A percentile compares a stretch with the other conserved stretches of the same genome.
These are phyloP conservation scores for Poeciliopsis prolifica DNA, from an alignment of 2,113 vertebrate genomes.

Conservation along the genomic window DNA sequence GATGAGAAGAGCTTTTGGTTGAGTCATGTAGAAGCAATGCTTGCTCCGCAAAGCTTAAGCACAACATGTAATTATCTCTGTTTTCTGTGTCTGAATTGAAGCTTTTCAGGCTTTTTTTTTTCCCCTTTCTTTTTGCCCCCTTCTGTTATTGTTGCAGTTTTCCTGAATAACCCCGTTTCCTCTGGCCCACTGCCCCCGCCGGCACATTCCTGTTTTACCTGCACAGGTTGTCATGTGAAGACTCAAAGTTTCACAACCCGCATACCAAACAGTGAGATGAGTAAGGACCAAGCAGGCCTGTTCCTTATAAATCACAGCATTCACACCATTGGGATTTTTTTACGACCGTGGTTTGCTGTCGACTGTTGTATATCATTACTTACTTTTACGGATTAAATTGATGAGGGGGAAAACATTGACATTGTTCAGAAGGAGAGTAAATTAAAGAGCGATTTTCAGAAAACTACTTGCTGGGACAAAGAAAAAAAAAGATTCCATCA, in stretches of 20 bases:
- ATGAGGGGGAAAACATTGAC: background rate
- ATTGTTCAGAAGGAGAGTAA: background rate
- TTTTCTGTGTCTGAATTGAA: background rate
- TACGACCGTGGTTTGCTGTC: background rate
- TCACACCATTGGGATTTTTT: background rate
- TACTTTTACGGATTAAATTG: background rate
- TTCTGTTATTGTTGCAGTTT: conserved; percentile 26
- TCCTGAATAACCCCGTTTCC: conserved; percentile 55
- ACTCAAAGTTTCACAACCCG: conserved; percentile 64
- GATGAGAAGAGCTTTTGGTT: background rate
- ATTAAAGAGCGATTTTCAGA: background rate
- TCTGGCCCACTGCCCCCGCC: conserved; percentile 57
- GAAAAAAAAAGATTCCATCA: background rate
- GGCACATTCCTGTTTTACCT: conserved; percentile 77
- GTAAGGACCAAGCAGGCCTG: conserved; percentile 7
- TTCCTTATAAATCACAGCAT: conserved; percentile 10
- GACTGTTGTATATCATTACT: background rate
- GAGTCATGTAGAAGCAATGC: background rate
- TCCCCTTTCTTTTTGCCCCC: background rate
- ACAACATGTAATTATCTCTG: background rate
- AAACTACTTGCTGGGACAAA: background rate
- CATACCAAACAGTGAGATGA: conserved; percentile 45
- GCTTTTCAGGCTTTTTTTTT: background rate
- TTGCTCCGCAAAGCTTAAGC: background rate
- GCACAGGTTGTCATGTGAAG: conserved; percentile 68